Evolutionary conservation across 1,140 invertebrate genomes (phyloP).

Genomic region (Akabosia matsudoensis): DNA sequence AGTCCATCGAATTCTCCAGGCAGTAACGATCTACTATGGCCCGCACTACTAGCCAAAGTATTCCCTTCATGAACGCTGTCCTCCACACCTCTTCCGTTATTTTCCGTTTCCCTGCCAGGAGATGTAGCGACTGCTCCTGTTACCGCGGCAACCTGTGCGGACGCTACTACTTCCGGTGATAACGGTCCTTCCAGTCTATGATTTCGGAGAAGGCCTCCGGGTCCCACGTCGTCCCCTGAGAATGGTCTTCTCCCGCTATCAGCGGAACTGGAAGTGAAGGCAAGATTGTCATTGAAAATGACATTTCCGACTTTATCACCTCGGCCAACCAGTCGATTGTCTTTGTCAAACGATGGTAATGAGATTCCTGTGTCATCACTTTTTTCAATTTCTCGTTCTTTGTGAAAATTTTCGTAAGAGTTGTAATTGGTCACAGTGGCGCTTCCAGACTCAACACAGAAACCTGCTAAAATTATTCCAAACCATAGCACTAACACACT

Average conservation of each 20-base stretch:
- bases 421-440: neutral
- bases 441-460: neutral
- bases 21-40: neutral
- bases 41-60: too few species aligned
- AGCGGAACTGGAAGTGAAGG: neutral
- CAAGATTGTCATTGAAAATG: conserved; percentile 13
- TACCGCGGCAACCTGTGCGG: too few species aligned
- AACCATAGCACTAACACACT: neutral
- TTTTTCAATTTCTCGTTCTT: neutral
- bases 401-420: neutral
- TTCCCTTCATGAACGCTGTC: neutral
- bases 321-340: neutral
- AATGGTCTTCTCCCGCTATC: neutral
- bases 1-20: neutral
- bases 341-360: neutral
- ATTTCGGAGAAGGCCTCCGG: conserved; percentile 16
- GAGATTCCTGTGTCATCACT: neutral
- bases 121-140: neutral
- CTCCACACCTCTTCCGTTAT: neutral
- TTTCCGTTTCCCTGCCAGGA: neutral
- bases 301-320: conserved; percentile 9
- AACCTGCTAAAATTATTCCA: neutral
- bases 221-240: neutral
- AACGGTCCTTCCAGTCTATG: conserved; percentile 7
- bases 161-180: conserved; percentile 5